These are phyloP conservation scores for Neoaliturus tenellus DNA, from an alignment of 2,888 invertebrate genomes.

Conservation along the genomic window DNA sequence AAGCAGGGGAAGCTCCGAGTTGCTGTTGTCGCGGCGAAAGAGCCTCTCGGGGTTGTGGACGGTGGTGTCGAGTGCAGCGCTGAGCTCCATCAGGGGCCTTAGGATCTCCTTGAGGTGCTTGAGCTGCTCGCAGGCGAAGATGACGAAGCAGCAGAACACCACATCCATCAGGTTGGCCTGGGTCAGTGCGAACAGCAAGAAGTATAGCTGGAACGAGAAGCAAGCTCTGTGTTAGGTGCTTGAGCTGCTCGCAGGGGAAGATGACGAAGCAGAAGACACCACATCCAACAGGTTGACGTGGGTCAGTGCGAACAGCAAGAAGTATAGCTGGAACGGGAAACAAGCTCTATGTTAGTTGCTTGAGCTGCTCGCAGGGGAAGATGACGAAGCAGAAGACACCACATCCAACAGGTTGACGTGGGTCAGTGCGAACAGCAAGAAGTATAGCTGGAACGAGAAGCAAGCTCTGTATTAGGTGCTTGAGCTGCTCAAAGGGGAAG, in stretches of 20 bases:
- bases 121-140: slow-evolving; percentile 91
- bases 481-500: too few relatives aligned
- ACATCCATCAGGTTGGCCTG: slow-evolving; percentile 81
- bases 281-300: slow-evolving; percentile 81
- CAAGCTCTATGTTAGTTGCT: too few relatives aligned
- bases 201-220: slow-evolving; percentile 79
- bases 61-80: slow-evolving; percentile 88
- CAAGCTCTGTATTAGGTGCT: too few relatives aligned
- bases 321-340: slow-evolving; percentile 78
- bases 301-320: slow-evolving; percentile 79
- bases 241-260: slow-evolving; percentile 90
- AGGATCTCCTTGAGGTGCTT: slow-evolving; percentile 91
- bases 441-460: slow-evolving; percentile 78
- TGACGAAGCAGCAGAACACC: slow-evolving; percentile 89
- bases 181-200: slow-evolving; percentile 79
- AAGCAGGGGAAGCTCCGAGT: slow-evolving; percentile 62
- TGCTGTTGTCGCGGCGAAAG: slow-evolving; percentile 68
- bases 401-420: slow-evolving; percentile 81
- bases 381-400: slow-evolving; percentile 89
- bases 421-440: slow-evolving; percentile 79
- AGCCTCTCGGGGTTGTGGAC: slow-evolving; percentile 75
- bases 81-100: slow-evolving; percentile 91
- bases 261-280: slow-evolving; percentile 89
- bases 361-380: slow-evolving; percentile 90
- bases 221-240: slow-evolving; percentile 91